Evolutionary conservation across 2,113 vertebrate genomes (phyloP).

Genomic region (Cardinalis cardinalis): DNA sequence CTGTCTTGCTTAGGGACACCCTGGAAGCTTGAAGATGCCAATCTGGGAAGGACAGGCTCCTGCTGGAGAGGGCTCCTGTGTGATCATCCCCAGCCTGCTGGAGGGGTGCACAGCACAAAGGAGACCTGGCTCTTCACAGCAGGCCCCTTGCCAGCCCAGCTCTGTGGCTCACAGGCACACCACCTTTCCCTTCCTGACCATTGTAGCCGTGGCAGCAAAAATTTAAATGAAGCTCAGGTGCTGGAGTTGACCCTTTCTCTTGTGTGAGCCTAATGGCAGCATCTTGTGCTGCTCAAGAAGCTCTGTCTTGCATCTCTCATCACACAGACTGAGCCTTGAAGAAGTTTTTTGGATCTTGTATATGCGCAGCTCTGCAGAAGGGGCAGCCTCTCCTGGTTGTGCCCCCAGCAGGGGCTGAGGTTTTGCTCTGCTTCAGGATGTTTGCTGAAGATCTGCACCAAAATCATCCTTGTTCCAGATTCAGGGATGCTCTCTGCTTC

Average conservation of each 20-base stretch:
- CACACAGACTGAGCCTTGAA: accelerated
- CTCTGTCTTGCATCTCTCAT: background rate
- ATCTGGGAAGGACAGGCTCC: background rate
- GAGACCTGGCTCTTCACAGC: background rate
- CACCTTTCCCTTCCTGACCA: background rate
- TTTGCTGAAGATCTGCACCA: background rate
- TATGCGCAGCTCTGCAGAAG: background rate
- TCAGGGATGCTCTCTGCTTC: background rate
- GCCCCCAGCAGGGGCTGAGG: accelerated
- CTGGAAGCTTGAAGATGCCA: background rate
- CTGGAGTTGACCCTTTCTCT: background rate
- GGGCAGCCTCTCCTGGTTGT: background rate
- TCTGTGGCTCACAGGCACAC: background rate
- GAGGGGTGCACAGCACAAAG: background rate
- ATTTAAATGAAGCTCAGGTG: background rate
- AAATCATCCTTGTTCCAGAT: background rate
- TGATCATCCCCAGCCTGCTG: accelerated
- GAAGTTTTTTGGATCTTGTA: background rate
- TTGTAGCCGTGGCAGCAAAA: background rate
- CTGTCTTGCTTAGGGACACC: background rate
- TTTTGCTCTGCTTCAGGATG: background rate
- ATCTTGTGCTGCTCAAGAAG: background rate
- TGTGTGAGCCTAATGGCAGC: background rate
- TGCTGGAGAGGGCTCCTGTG: background rate
- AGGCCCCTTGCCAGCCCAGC: background rate